These are phyloP conservation scores for Stratiolaelaps scimitus DNA, from an alignment of 1,140 invertebrate genomes.

Conservation along the genomic window DNA sequence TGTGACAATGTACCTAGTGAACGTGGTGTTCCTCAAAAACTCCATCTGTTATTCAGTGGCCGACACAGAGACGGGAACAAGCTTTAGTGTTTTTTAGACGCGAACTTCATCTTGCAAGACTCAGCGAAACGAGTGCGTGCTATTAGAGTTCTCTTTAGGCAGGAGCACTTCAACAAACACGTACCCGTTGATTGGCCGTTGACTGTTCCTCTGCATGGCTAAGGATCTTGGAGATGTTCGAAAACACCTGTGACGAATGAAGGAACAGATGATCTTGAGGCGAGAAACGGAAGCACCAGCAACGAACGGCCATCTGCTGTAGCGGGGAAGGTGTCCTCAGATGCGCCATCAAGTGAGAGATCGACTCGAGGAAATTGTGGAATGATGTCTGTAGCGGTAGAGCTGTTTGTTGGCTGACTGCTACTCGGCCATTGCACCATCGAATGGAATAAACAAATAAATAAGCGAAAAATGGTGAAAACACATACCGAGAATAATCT, in stretches of 20 bases:
- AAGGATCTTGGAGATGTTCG: conserved; percentile 88
- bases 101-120: too few species aligned
- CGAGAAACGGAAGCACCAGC: conserved; percentile 79
- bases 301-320: conserved; percentile 79
- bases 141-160: too few species aligned
- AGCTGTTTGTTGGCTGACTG: conserved; percentile 46
- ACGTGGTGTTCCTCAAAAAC: too few species aligned
- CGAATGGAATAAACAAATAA: too few species aligned
- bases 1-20: too few species aligned
- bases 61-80: too few species aligned
- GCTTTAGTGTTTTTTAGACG: too few species aligned
- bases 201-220: conserved; percentile 72
- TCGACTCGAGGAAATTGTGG: conserved; percentile 74
- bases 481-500: too few species aligned
- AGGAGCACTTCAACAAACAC: neutral
- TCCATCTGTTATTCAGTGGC: too few species aligned
- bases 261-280: conserved; percentile 78
- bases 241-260: conserved; percentile 84
- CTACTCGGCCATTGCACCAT: conserved; percentile 29
- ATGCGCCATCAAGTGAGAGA: conserved; percentile 80
- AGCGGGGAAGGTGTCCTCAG: conserved; percentile 70
- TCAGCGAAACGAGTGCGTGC: too few species aligned
- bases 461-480: too few species aligned
- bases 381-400: conserved; percentile 66
- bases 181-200: neutral